Evolutionary conservation across 2,797 vertebrate genomes (phyloP), one percentile per base, ranked within the genome.

Genomic region (Melanotaenia trifasciata): DNA sequence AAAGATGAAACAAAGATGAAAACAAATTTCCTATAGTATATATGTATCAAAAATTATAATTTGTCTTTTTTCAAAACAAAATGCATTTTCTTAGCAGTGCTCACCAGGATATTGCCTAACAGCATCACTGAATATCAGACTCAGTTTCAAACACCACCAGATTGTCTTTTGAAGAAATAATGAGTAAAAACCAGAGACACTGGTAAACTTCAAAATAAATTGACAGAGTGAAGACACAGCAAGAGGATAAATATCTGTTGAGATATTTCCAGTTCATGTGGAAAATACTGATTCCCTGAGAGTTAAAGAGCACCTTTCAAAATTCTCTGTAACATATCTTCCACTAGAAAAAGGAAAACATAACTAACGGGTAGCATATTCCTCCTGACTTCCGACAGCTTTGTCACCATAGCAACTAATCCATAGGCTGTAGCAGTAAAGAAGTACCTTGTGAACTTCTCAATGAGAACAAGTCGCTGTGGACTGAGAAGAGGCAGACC

Each of bases 401-500:
- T 89, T 87, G 90, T 92, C 84, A 90, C 90, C 84, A 91, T 88
- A 87, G 90, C 71, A 88, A 92, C 90, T 86, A 89, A 91, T 91
- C 88, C 68, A 28, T 78, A 77, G 82, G 73, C 84, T 75, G 72
- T 74, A 68, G 68, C 71, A 68, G 71, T 79, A 86, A 90, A 88
- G 76, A 79, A 83, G 73, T 83, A 91, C 82, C 89, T 87, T 87
- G 85, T 89, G 88, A 91, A 92, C 88, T 91, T 88, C 75, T 87
- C 86, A 83, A 78, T 87, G 84, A 91, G 80, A 92, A 83, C 77
- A 66, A 87, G 84, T 83, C 86, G 65, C 86, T 79, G 85, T 81
- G 84, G 85, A 85, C 81, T 56, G 54, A 32, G 50, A 65, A 65
- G 83, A 53, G 64, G 60, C 79, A 77, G 72, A 57, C 77, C 82